Evolutionary conservation across 2,888 invertebrate species (phyloP), one percentile per base, ranked within the genome.

Genomic region (Phyto melanocephala): DNA sequence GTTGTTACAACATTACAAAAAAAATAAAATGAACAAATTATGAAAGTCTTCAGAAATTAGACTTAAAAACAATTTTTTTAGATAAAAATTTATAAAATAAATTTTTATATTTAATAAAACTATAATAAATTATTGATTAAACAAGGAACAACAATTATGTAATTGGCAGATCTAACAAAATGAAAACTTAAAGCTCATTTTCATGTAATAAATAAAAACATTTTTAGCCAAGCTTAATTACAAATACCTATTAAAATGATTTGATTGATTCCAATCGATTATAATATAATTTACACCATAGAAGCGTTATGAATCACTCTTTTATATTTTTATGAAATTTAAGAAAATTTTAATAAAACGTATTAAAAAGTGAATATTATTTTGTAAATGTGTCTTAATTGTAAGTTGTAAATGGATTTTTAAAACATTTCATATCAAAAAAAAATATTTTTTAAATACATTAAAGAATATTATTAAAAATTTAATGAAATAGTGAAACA

Each of bases 1-100:
- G 85, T 82, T 82, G 71, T 33, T 71, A 71, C 82, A 82, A 79
- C 79, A 82, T 75, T 58, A 10, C 20, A n/a, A 22, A 56, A 28
- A 54, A 58, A 56, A 50, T 2, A 63, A 33, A 15, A 13, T 10
- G 3, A 52, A 67, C 11, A 15, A 42, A 54, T 40, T 33, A 62
- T 62, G 24, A 45, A 62, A 71, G 82, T 82, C 79, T 79, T 82
- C 54, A 77, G 40, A 58, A 67, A 47, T 60, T 82, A 71, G 74
- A 79, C 63, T 74, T 78, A 45, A 72, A 71, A 74, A 33, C 1
- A 35, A 15, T 42, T 28, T 76, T 79, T 83, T 77, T 77, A 70
- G 77, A 50, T 70, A 72, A 83, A 79, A 77, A 80, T 80, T 83
- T 83, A 80, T 80, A 60, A 74, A 80, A 77, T 83, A 74, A 80